phyloP scores from a whole-genome alignment of 2,888 invertebrate species.

The Drosophila nigricruria region DNA sequence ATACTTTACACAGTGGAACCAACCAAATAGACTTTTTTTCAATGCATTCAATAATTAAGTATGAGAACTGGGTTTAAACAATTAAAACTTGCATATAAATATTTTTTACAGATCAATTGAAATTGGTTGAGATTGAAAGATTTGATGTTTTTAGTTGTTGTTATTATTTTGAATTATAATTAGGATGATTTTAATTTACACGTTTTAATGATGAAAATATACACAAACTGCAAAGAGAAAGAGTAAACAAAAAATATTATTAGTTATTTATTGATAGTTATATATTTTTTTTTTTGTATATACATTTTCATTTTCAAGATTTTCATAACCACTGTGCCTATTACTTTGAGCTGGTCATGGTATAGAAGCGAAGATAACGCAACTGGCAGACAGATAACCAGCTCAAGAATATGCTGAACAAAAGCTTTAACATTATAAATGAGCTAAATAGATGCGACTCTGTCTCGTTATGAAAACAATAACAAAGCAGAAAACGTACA shows the following conservation, averaged over 20 bases:
- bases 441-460: slow-evolving; percentile 44
- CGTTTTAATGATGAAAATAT: slow-evolving; percentile 79
- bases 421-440: slow-evolving; percentile 54
- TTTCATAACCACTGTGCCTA: slow-evolving; percentile 51
- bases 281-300: neutral
- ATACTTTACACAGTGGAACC: slow-evolving; percentile 70
- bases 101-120: slow-evolving; percentile 54
- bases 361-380: slow-evolving; percentile 56
- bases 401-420: slow-evolving; percentile 42
- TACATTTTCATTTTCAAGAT: neutral
- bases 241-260: slow-evolving; percentile 1
- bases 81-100: slow-evolving; percentile 42
- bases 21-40: slow-evolving; percentile 53
- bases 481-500: slow-evolving; percentile 59
- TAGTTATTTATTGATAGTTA: neutral
- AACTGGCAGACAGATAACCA: slow-evolving; percentile 50
- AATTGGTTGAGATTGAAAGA: slow-evolving; percentile 52
- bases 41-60: slow-evolving; percentile 55
- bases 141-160: slow-evolving; percentile 44
- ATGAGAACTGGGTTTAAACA: slow-evolving; percentile 51
- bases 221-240: slow-evolving; percentile 76
- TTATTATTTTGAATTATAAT: slow-evolving; percentile 69
- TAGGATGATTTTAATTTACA: slow-evolving; percentile 79
- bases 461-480: slow-evolving; percentile 56
- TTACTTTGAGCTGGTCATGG: slow-evolving; percentile 77